These are phyloP conservation scores for Holcopasites calliopsidis DNA, from an alignment of 1,140 invertebrate species.

Conservation along the genomic window DNA sequence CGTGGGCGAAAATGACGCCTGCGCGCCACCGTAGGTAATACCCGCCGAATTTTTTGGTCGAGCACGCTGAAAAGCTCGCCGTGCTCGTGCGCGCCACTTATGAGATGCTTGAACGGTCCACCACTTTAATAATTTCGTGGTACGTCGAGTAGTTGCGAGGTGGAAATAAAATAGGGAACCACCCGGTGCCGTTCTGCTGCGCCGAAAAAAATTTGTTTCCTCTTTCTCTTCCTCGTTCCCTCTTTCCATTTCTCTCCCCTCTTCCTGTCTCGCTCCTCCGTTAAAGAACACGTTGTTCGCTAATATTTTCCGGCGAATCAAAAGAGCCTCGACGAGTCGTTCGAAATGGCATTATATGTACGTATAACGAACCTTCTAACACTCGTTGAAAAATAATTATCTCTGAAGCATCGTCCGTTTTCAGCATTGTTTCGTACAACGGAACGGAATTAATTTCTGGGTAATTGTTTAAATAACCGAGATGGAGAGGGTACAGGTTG, in stretches of 20 bases:
- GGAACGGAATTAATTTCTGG: neutral
- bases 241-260: too few species aligned
- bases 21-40: slow-evolving; percentile 46
- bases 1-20: slow-evolving; percentile 55
- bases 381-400: slow-evolving; percentile 39
- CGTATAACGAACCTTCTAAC: slow-evolving; percentile 28
- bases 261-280: neutral
- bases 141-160: slow-evolving; percentile 49
- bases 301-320: slow-evolving; percentile 34
- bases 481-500: neutral
- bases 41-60: slow-evolving; percentile 59
- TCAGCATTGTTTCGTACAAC: neutral
- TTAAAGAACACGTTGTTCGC: slow-evolving; percentile 33
- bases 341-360: slow-evolving; percentile 10
- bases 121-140: slow-evolving; percentile 49
- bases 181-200: slow-evolving; percentile 15
- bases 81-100: slow-evolving; percentile 27
- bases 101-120: slow-evolving; percentile 46
- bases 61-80: slow-evolving; percentile 41
- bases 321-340: slow-evolving; percentile 3
- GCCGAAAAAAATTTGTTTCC: slow-evolving; percentile 37
- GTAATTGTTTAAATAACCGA: slow-evolving; percentile 22
- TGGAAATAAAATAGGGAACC: slow-evolving; percentile 50
- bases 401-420: slow-evolving; percentile 5
- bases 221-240: neutral